These are phyloP conservation scores for Melieria omissa DNA, from an alignment of 2,888 invertebrate species.

Conservation along the genomic window DNA sequence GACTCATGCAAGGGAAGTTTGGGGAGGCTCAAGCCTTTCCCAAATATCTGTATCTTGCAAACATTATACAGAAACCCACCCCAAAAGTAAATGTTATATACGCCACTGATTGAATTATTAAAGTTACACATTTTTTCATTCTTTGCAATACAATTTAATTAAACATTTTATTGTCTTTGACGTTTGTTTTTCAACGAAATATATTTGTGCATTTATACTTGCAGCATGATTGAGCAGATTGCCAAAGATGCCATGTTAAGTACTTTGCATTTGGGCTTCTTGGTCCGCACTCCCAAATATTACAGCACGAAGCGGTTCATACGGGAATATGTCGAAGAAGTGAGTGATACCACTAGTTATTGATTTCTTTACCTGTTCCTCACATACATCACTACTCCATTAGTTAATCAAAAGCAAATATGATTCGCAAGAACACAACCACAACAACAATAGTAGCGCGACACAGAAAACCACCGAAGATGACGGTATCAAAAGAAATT, in stretches of 20 bases:
- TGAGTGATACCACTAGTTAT: neutral
- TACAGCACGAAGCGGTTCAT: constrained; percentile 8
- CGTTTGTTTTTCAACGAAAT: no score
- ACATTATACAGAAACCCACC: no score
- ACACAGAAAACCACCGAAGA: neutral
- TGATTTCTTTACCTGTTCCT: neutral
- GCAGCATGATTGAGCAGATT: constrained; percentile 15
- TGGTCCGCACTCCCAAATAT: constrained; percentile 14
- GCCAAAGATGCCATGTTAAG: constrained; percentile 15
- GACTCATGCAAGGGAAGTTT: no score
- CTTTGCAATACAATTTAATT: no score
- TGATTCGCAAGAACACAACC: neutral
- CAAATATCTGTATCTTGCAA: no score
- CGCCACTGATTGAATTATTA: no score
- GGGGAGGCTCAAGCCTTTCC: no score
- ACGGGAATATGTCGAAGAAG: constrained; percentile 10
- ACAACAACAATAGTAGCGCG: neutral
- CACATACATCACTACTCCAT: neutral
- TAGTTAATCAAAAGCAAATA: constrained; percentile 8
- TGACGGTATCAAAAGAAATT: constrained; percentile 32
- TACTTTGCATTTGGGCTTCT: constrained; percentile 14
- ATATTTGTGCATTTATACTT: no score
- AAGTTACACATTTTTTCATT: no score
- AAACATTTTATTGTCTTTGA: no score
- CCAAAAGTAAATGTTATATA: no score